A percentile compares a stretch with the other conserved stretches of the same genome.
Conservation (phyloP, 2,113 vertebrate genomes). For the Cololabis saira region DNA sequence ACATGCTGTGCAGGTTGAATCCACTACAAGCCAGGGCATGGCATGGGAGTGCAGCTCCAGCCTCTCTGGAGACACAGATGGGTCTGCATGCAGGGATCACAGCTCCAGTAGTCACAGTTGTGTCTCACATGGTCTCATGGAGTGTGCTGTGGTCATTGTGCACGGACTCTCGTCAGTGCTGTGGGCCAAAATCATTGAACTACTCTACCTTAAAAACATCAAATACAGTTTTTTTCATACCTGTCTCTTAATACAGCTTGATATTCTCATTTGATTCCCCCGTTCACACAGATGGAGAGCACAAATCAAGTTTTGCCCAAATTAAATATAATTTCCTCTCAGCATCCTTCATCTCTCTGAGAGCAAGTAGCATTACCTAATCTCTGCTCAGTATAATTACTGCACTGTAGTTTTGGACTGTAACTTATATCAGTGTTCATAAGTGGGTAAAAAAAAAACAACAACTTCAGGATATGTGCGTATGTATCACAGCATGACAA, state of each 20-base stretch:
- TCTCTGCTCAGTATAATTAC: slow-evolving; percentile 18
- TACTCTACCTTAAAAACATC: slow-evolving; percentile 34
- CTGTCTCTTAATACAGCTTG: slow-evolving; percentile 5
- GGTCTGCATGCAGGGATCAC: slow-evolving; percentile 1
- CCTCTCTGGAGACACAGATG: slow-evolving; percentile 7
- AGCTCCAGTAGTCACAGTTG: slow-evolving; percentile 6
- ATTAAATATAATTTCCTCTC: slow-evolving; percentile 4
- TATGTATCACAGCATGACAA: slow-evolving; percentile 9
- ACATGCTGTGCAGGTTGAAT: too few species aligned
- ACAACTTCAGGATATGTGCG: slow-evolving; percentile 1
- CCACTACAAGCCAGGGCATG: too few species aligned
- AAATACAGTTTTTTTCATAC: slow-evolving; percentile 29
- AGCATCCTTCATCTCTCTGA: slow-evolving; percentile 2
- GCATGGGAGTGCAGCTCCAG: not conserved
- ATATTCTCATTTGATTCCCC: not conserved
- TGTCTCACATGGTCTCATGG: slow-evolving; percentile 16
- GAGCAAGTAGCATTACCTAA: slow-evolving; percentile 6
- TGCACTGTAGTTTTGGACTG: slow-evolving; percentile 4
- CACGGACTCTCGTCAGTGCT: slow-evolving; percentile 28
- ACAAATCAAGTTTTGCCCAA: not conserved
- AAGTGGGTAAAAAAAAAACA: slow-evolving; percentile 23
- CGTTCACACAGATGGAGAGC: not conserved
- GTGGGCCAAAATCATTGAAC: slow-evolving; percentile 52
- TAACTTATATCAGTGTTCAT: slow-evolving; percentile 28
- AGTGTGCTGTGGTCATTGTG: slow-evolving; percentile 24